Base-by-base conservation (phyloP, 1,140 invertebrate species). In the Homarus americanus region DNA sequence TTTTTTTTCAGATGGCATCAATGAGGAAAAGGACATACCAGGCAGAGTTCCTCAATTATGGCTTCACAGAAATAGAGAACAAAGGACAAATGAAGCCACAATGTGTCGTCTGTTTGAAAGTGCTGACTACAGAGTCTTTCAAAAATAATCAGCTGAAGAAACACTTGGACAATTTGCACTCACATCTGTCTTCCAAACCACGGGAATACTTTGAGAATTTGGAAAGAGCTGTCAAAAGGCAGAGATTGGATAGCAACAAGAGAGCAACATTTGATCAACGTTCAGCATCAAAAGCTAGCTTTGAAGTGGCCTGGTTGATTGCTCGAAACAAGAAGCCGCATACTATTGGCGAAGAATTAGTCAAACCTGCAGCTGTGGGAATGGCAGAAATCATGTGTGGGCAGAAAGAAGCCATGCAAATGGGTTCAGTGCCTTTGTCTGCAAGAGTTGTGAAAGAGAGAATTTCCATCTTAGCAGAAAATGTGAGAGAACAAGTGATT, bases 401-500 rank as follows among this genome's bases (percentile, higher is more conserved):
- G 5, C 53, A 58, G 53, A 58, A 58, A 17, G 53, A 82, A 82
- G 78, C 44, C 28, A 82, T 49, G 49, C 78, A 32, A 82, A 41
- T 82, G 44, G 12, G 28, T 82, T 49, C 78, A 53, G 78, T 53
- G 41, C 78, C 78, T 53, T 82, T 53, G 78, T 82, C 78, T 82
- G 78, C 5, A 34, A 82, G 78, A 82, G 78, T 58, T 82, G 49
- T 82, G 7, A 76, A 76, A 76, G 36, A 82, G 49, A 58, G 38
- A 82, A 82, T 82, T 82, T 82, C 78, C 44, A 82, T 82, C 44
- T 24, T 79, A 53, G 41, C 41, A 58, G 41, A 82, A 82, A 82
- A 82, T 82, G 78, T 58, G 36, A 82, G 78, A 40, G 41, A 58
- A 82, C 41, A 82, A 82, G 44, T 82, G 32, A 79, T 79, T 79